Evolutionary conservation across 2,113 vertebrate genomes (phyloP).

Genomic region (Pterocles orientalis): DNA sequence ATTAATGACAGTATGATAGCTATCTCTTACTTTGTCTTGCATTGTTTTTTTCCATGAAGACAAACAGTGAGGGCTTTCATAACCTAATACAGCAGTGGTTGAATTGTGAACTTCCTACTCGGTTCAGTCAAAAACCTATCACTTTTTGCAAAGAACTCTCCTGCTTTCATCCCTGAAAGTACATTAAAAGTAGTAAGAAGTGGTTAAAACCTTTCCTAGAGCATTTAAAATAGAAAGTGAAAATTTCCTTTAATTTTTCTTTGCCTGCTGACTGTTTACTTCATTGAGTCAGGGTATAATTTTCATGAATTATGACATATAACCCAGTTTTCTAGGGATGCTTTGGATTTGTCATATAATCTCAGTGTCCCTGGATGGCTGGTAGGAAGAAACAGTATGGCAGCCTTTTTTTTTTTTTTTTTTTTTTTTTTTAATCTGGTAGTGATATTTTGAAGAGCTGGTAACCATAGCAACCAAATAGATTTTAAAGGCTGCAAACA

Average conservation of each 20-base stretch:
- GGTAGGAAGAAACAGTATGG: background rate
- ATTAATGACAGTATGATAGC: background rate
- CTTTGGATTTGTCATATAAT: background rate
- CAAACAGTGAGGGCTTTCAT: background rate
- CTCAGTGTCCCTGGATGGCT: background rate
- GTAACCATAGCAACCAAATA: conserved; percentile 51
- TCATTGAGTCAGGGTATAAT: background rate
- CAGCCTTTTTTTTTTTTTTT: background rate
- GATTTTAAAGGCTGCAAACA: conserved; percentile 27
- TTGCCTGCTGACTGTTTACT: background rate
- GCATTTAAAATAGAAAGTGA: background rate
- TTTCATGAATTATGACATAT: background rate
- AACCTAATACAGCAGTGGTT: background rate
- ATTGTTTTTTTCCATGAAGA: background rate
- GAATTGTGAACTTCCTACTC: background rate
- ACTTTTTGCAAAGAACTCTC: background rate
- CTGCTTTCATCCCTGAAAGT: background rate
- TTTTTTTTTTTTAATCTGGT: background rate
- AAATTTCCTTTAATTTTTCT: background rate
- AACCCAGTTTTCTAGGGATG: background rate
- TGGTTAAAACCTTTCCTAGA: background rate
- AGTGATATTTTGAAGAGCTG: conserved; percentile 35
- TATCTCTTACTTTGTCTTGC: background rate
- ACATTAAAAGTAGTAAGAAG: background rate
- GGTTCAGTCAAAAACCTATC: background rate